phyloP scores from a whole-genome alignment of 2,888 invertebrate species.

The Drymonia ruficornis region DNA sequence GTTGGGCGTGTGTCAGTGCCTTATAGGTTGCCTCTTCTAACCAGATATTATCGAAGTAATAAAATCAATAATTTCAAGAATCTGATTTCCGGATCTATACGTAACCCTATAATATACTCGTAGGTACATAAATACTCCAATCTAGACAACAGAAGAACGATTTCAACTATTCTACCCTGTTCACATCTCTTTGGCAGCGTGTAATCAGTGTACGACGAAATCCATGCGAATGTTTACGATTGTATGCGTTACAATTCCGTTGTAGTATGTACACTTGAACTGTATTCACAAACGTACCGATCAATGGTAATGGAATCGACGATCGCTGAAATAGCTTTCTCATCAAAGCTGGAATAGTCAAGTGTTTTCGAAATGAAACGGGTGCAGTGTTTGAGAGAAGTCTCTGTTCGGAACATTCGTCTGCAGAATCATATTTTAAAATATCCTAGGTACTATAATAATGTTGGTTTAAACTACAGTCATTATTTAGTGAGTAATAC shows the following conservation, averaged over 20 bases:
- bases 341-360: neutral
- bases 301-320: slow-evolving; percentile 2
- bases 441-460: too few species aligned
- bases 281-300: neutral
- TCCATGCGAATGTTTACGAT: neutral
- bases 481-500: too few species aligned
- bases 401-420: neutral
- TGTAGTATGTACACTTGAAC: neutral
- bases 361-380: neutral
- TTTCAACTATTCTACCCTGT: neutral
- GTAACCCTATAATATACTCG: too few species aligned
- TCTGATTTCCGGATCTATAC: too few species aligned
- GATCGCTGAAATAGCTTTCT: neutral
- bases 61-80: too few species aligned
- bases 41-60: too few species aligned
- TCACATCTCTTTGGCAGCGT: neutral
- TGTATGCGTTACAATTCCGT: neutral
- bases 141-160: neutral
- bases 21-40: too few species aligned
- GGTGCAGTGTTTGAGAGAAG: neutral
- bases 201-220: neutral
- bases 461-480: too few species aligned
- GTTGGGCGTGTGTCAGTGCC: too few species aligned
- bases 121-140: neutral
- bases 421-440: too few species aligned